Evolutionary conservation across 2,888 invertebrate genomes (phyloP), one percentile per base, ranked within the genome.

Genomic region (Spodoptera exigua): DNA sequence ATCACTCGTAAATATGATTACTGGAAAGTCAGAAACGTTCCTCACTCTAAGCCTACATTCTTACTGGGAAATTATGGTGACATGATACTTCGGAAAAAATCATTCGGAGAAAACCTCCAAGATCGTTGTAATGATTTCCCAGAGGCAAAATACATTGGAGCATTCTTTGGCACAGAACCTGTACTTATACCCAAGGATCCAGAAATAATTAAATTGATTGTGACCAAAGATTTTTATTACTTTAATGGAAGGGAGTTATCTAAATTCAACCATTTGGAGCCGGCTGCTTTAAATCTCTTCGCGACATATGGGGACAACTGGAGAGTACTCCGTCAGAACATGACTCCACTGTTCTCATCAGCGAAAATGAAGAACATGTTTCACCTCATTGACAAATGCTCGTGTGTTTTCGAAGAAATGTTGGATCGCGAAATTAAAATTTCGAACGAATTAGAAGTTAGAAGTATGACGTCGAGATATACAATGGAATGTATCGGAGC

Each of bases 201-300:
- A 2, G 81, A 84, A 12, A 60, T 84, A 0, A 62, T 88, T 4
- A 88, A 85, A 47, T 60, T 81, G 0, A 70, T 88, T 1, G 56
- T 81, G 17, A 80, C 84, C 0, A 85, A 85, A 34, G 85, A 88
- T 32, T 87, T 85, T 59, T 78, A 82, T 27, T 79, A 74, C 51
- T 87, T 86, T 46, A 81, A 63, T 48, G 75, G 79, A 37, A 72
- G 85, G 39, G 80, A 84, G 2, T 21, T 84, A 1, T 56, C 79
- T 2, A 76, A 78, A 1, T 69, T 82, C 37, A 65, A 41, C 10
- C 37, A 79, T 32, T 71, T 62, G n/a, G 81, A 78, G 13, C 57
- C 61, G 0, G 44, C 49, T 2, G 35, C 61, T 5, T 39, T 59
- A 16, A 80, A 75, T 13, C 43, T 80, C 3, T 71, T 76, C 4